phyloP scores from a whole-genome alignment of 2,113 vertebrate species.

The Hydropotes inermis region DNA sequence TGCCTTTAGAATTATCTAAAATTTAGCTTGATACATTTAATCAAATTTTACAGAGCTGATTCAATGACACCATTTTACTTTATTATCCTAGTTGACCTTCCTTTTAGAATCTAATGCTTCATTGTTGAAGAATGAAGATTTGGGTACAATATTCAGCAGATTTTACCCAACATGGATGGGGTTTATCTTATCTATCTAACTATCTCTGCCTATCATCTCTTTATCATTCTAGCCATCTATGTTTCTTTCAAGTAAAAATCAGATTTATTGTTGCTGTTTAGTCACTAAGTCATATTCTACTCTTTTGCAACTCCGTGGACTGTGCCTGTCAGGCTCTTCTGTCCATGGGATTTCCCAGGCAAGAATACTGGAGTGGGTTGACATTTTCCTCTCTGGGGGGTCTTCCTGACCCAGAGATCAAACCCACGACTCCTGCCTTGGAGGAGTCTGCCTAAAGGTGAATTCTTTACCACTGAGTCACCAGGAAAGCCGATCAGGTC shows the following conservation, averaged over 20 bases:
- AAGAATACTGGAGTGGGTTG: not conserved
- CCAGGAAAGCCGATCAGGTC: not conserved
- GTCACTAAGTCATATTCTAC: not conserved
- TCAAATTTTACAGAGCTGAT: not conserved
- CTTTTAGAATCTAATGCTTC: not conserved
- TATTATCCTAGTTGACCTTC: not conserved
- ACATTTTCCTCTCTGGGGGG: not conserved
- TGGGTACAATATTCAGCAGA: not conserved
- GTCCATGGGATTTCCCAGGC: not conserved
- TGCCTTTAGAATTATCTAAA: not conserved
- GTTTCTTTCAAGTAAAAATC: not conserved
- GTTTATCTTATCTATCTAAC: not conserved
- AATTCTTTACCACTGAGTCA: not conserved
- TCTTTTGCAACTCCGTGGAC: not conserved
- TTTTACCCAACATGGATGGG: not conserved
- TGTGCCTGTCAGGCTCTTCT: not conserved
- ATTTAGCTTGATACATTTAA: not conserved
- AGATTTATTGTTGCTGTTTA: not conserved
- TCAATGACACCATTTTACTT: not conserved
- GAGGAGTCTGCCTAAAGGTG: fast-evolving
- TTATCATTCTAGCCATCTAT: not conserved
- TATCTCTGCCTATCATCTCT: not conserved
- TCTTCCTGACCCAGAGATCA: not conserved
- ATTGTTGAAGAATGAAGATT: not conserved
- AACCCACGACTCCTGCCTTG: not conserved